Evolutionary conservation across 2,888 invertebrate species (phyloP), one percentile per base, ranked within the genome.

Genomic region (Azorinus chamasolen): DNA sequence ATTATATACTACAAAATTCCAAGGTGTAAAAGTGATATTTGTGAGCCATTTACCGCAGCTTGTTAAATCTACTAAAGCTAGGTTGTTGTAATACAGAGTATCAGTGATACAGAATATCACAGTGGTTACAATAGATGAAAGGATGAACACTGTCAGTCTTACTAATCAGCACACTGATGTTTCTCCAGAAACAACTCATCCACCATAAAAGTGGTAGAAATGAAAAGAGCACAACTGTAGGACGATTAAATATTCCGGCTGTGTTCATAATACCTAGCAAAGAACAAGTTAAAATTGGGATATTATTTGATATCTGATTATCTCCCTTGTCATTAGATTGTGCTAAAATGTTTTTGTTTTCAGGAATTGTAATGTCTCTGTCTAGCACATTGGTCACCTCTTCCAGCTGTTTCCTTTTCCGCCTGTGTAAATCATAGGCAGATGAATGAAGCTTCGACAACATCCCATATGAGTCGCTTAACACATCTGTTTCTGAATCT

Each of bases 1-100:
- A 92, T 99, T 99, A 90, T 98, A 98, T 43, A 88, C 59, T n/a
- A 98, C 92, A 92, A 98, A 99, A 94, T 99, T 98, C 81, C 96
- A 94, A 0, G 98, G 98, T 0, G 98, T 97, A 45, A 98, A 95
- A 0, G 97, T 96, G 10, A 86, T 41, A n/a, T 43, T 65, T 22
- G 57, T n/a, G 1, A 58, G 12, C 16, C 50, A 63, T 12, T 22
- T 27, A 2, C 57, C 6, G 10, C 14, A 6, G 10, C 5, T 48
- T 22, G 64, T 46, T n/a, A 75, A 14, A 16, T 51, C 55, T 20
- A 27, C 16, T 16, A 77, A 8, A 39, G 41, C 12, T 8, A 71
- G 12, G 27, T 54, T 32, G 12, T 55, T 68, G 32, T 54, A 76
- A 58, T 76, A 80, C 6, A 51, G 22, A 12, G 69, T 66, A 41